Evolutionary conservation across 2,888 invertebrate species (phyloP).

Genomic region (Polydrusus tereticollis): DNA sequence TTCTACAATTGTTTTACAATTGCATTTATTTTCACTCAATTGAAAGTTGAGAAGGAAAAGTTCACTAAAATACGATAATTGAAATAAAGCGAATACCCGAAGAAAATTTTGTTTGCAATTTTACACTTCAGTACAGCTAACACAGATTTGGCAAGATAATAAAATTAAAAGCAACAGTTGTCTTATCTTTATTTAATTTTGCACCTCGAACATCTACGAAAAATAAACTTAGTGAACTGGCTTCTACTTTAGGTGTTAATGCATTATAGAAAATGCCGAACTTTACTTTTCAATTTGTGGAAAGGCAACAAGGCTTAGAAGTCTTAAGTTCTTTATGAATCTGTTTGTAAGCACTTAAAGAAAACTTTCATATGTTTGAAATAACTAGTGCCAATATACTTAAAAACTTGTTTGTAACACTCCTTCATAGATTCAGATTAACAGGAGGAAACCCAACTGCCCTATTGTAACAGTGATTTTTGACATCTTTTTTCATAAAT

Average conservation of each 20-base stretch:
- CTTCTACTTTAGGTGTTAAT: background rate
- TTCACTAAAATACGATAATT: background rate
- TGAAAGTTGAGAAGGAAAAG: background rate
- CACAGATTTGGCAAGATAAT: constrained; percentile 9
- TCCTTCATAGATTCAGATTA: too few species aligned
- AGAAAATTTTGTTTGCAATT: background rate
- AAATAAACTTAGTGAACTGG: background rate
- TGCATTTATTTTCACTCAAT: background rate
- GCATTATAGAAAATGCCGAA: background rate
- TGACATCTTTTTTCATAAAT: too few species aligned
- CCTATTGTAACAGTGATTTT: too few species aligned
- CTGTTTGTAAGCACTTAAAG: too few species aligned
- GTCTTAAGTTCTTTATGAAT: too few species aligned
- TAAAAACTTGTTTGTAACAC: too few species aligned
- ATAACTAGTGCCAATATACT: too few species aligned
- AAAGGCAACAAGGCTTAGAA: too few species aligned
- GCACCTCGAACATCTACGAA: background rate
- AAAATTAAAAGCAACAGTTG: constrained; percentile 15
- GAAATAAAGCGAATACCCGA: constrained; percentile 1
- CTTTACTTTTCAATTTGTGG: background rate
- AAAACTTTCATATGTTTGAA: too few species aligned
- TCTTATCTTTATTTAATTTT: background rate
- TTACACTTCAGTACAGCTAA: background rate
- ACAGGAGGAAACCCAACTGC: too few species aligned
- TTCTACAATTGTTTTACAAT: background rate